Evolutionary conservation across 1,140 invertebrate genomes (phyloP), one percentile per base, ranked within the genome.

Genomic region (Drosophila jambulina): DNA sequence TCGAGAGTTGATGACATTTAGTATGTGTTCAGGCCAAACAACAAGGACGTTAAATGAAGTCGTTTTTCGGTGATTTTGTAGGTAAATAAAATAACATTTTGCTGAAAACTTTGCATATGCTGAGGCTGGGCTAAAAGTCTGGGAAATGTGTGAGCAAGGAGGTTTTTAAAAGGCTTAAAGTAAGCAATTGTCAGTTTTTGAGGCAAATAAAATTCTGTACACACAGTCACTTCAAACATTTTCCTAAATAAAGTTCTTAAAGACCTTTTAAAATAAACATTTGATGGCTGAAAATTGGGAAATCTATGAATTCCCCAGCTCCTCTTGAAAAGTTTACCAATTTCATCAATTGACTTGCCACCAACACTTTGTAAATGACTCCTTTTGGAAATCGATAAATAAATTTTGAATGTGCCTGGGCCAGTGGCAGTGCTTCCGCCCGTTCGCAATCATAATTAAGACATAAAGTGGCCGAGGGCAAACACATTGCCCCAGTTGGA

Each of bases 361-460:
- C 59, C 48, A 25, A 25, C 17, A 64, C 77, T 84, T 84, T 64
- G 69, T 27, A 70, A 65, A 79, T 64, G 68, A 78, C n/a, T 27
- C 15, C 15, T 49, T 5, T 17, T 38, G 48, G 25, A 57, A 80
- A 87, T 87, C 83, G 57, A 87, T 87, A 80, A 71, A 68, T 75
- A 53, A 77, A 56, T 82, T 70, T 78, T 38, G 36, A 75, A 72
- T 77, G 54, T 49, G 43, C 49, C 27, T 3, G n/a, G 15, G 15
- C 8, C 48, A 12, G 27, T 19, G 48, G 59, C 59, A 45, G 23
- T 40, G 48, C 65, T 63, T 70, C 58, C 61, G 49, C 62, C 64
- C 58, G 42, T 63, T 74, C 36, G 59, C 80, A 88, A 87, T 87
- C 84, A 87, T 87, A 87, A 87, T 87, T 87, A 88, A 87, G 85